A percentile compares a stretch with the other conserved stretches of the same genome.
Conservation (phyloP, 2,888 invertebrate species). For the Plusia festucae region DNA sequence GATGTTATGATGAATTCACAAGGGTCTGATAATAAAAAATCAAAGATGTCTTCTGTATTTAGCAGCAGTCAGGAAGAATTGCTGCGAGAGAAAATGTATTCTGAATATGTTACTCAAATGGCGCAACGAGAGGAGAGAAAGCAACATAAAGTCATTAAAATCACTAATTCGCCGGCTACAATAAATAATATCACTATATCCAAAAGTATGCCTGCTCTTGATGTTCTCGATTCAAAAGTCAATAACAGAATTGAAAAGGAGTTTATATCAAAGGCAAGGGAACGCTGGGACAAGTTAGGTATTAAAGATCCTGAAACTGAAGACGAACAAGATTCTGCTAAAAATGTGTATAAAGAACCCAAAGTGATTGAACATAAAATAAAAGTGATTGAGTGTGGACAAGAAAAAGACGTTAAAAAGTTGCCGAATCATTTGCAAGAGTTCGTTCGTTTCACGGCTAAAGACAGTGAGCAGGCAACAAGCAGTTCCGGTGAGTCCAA, state of each 20-base stretch:
- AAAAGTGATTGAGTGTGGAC: constrained; percentile 91
- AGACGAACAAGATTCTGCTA: constrained; percentile 84
- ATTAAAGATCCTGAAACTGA: constrained; percentile 92
- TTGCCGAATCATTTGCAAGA: constrained; percentile 94
- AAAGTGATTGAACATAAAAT: constrained; percentile 86
- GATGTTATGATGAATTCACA: constrained; percentile 76
- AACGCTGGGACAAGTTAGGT: constrained; percentile 92
- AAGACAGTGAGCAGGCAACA: constrained; percentile 88
- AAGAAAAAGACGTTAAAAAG: constrained; percentile 90
- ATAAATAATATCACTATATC: constrained; percentile 67
- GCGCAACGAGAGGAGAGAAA: constrained; percentile 94
- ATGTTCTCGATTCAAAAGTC: constrained; percentile 77
- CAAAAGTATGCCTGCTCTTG: constrained; percentile 79
- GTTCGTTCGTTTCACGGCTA: constrained; percentile 91
- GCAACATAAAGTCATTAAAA: constrained; percentile 94
- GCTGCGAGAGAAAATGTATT: constrained; percentile 94
- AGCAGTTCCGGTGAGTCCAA: constrained; percentile 85
- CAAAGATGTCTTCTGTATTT: constrained; percentile 77
- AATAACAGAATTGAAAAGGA: constrained; percentile 92
- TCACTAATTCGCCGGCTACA: constrained; percentile 89
- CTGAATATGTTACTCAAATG: constrained; percentile 94
- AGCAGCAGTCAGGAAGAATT: constrained; percentile 92
- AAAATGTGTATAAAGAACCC: constrained; percentile 78
- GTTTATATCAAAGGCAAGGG: constrained; percentile 93
- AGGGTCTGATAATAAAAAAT: constrained; percentile 57